Percentiles rank a stretch among this genome's conserved stretches.
Evolutionary conservation across 2,797 vertebrate genomes (phyloP).

Genomic region (Gorsachius magnificus): DNA sequence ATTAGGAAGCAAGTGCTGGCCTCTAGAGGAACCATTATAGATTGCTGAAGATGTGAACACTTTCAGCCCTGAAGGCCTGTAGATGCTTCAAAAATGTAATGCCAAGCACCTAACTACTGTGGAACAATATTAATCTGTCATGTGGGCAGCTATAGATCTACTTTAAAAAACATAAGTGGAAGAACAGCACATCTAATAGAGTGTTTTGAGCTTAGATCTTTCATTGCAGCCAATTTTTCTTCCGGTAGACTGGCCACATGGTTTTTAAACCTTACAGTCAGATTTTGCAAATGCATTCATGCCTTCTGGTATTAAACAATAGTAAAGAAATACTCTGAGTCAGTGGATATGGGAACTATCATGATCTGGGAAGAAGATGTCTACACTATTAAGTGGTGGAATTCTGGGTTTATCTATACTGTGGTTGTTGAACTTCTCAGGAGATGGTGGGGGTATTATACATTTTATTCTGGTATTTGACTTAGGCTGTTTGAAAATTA

Average conservation of each 20-base stretch:
- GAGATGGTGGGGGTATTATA: neutral
- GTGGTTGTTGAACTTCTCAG: neutral
- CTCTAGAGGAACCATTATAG: constrained; percentile 82
- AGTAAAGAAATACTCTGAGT: neutral
- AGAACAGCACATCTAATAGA: constrained; percentile 48
- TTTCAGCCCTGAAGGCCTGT: constrained; percentile 82
- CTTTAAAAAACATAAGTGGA: constrained; percentile 79
- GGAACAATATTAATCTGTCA: constrained; percentile 90
- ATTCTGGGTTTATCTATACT: neutral
- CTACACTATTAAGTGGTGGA: neutral
- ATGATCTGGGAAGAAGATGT: neutral
- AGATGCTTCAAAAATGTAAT: constrained; percentile 80
- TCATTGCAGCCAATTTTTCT: constrained; percentile 19
- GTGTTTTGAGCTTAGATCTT: constrained; percentile 57
- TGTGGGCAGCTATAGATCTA: constrained; percentile 81
- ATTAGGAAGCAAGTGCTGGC: constrained; percentile 77
- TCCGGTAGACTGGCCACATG: neutral
- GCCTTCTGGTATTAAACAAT: constrained; percentile 23
- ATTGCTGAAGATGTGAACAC: constrained; percentile 80
- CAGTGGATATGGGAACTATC: neutral
- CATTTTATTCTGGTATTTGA: neutral
- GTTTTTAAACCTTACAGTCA: neutral
- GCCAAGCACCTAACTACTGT: constrained; percentile 86
- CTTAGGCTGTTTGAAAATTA: neutral
- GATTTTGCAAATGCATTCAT: constrained; percentile 20